phyloP scores from a whole-genome alignment of 2,797 vertebrate genomes.

The Scolopax bukidnonensis region DNA sequence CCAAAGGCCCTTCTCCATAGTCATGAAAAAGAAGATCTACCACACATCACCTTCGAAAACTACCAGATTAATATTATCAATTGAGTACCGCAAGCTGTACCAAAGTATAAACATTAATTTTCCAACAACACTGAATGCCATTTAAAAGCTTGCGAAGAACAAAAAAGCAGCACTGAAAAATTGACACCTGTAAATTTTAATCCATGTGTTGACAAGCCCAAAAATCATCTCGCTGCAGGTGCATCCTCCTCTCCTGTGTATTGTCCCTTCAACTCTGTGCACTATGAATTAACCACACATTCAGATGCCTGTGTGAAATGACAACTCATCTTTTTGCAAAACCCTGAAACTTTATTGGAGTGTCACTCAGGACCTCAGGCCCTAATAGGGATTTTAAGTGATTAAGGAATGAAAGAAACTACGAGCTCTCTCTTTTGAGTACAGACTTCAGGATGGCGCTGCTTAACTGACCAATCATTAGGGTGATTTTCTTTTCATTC shows the following conservation, averaged over 20 bases:
- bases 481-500: not conserved
- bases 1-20: not conserved
- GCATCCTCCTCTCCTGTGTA: not conserved
- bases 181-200: not conserved
- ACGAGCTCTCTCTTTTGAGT: not conserved
- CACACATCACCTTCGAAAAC: not conserved
- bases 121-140: not conserved
- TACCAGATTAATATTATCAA: not conserved
- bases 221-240: not conserved
- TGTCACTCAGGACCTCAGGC: not conserved
- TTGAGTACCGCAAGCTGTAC: not conserved
- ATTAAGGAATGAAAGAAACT: not conserved
- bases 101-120: not conserved
- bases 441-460: not conserved
- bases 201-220: not conserved
- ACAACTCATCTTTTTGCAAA: not conserved
- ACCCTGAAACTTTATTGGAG: not conserved
- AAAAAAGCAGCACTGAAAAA: not conserved
- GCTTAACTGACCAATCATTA: not conserved
- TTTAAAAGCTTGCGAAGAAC: not conserved
- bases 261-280: not conserved
- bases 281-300: not conserved
- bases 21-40: not conserved
- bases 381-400: not conserved
- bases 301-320: not conserved